phyloP scores from a whole-genome alignment of 2,113 vertebrate species.

The Cichladusa arquata region DNA sequence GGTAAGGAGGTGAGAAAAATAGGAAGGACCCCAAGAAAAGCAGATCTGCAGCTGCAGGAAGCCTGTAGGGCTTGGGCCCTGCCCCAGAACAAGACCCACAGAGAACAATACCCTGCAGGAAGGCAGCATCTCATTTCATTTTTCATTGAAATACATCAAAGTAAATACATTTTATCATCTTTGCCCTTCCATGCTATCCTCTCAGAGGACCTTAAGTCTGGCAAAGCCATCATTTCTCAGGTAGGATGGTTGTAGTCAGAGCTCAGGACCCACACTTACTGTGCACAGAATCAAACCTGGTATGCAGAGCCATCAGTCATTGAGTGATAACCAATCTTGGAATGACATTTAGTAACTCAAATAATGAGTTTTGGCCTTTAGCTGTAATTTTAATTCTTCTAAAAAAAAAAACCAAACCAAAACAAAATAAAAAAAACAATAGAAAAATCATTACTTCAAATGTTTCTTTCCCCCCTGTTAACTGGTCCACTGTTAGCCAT shows the following conservation, averaged over 20 bases:
- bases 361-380: not conserved
- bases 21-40: not conserved
- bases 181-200: not conserved
- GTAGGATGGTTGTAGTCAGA: not conserved
- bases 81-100: not conserved
- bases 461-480: not conserved
- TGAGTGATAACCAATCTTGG: not conserved
- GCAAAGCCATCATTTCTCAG: not conserved
- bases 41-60: not conserved
- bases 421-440: not conserved
- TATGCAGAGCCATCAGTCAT: not conserved
- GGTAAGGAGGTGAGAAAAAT: not conserved
- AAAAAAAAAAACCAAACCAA: too few species aligned
- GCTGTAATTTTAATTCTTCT: not conserved
- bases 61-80: too few species aligned
- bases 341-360: not conserved
- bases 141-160: not conserved
- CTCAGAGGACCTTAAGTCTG: not conserved
- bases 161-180: not conserved
- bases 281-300: not conserved
- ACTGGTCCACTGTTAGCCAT: not conserved
- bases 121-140: not conserved
- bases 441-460: not conserved
- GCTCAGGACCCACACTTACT: not conserved
- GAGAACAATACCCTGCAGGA: not conserved